A percentile compares a stretch with the other conserved stretches of the same genome.
phyloP scores from a whole-genome alignment of 2,888 invertebrate genomes.

The Cosmorhoe ocellata region DNA sequence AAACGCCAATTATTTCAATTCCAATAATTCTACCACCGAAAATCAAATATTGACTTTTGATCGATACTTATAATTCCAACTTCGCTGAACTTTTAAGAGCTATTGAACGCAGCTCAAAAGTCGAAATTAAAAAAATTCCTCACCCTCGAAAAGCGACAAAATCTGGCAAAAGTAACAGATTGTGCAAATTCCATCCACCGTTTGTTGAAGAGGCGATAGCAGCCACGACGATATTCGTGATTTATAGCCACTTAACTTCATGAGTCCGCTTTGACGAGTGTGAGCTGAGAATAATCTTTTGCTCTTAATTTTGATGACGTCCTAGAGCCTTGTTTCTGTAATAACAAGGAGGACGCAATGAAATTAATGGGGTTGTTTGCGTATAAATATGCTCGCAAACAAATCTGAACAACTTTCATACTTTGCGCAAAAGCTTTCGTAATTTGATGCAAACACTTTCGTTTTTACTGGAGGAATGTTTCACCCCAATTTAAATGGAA shows the following conservation, averaged over 20 bases:
- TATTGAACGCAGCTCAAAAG: constrained; percentile 11
- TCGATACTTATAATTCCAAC: constrained; percentile 28
- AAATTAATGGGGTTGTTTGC: constrained; percentile 34
- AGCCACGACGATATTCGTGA: constrained; percentile 36
- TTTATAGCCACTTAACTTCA: constrained; percentile 55
- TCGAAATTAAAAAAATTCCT: constrained; percentile 23
- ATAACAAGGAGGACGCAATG: constrained; percentile 13
- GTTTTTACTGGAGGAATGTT: constrained; percentile 12
- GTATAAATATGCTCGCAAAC: constrained; percentile 20
- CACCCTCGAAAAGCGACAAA: constrained; percentile 31
- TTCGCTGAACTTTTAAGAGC: constrained; percentile 13
- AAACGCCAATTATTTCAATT: not conserved
- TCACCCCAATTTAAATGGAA: constrained; percentile 22
- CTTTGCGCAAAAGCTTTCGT: constrained; percentile 13
- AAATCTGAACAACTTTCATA: constrained; percentile 10
- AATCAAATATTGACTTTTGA: constrained; percentile 8
- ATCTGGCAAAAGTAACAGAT: constrained; percentile 39
- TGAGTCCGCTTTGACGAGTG: constrained; percentile 38
- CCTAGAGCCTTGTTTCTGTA: constrained; percentile 31
- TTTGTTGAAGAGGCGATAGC: constrained; percentile 32
- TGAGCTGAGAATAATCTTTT: constrained; percentile 43
- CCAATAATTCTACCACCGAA: constrained; percentile 5
- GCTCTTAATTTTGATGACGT: constrained; percentile 44
- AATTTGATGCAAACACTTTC: constrained; percentile 19
- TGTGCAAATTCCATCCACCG: constrained; percentile 29